These are phyloP conservation scores for Chauna torquata DNA, from an alignment of 2,113 vertebrate species.

Conservation along the genomic window DNA sequence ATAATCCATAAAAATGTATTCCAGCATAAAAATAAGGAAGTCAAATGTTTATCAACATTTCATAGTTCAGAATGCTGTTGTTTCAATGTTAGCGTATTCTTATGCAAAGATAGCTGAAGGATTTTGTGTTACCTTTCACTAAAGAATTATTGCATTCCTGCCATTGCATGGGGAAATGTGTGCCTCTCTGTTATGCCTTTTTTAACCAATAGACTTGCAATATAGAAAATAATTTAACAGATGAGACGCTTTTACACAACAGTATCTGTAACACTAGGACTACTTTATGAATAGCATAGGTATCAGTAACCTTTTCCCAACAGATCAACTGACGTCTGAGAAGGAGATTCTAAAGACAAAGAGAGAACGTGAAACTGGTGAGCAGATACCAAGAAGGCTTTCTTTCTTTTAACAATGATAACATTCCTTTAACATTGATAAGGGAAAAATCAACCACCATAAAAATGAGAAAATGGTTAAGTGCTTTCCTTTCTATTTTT, in stretches of 20 bases:
- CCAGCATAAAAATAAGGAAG: neutral
- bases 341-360: neutral
- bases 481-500: neutral
- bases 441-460: neutral
- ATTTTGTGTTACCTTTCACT: neutral
- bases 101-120: neutral
- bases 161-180: neutral
- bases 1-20: neutral
- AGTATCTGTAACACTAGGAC: fast-evolving
- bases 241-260: neutral
- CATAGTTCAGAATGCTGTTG: neutral
- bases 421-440: too few relatives aligned
- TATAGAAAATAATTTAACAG: neutral
- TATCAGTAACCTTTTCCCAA: neutral
- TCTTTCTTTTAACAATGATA: neutral
- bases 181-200: neutral
- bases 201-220: neutral
- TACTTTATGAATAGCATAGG: neutral
- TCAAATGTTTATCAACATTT: neutral
- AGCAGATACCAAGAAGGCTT: neutral
- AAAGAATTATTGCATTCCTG: neutral
- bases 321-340: neutral
- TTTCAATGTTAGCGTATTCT: neutral
- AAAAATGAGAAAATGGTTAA: neutral
- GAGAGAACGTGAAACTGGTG: neutral